Evolutionary conservation across 1,140 invertebrate genomes (phyloP).

Genomic region (Drosophila jambulina): DNA sequence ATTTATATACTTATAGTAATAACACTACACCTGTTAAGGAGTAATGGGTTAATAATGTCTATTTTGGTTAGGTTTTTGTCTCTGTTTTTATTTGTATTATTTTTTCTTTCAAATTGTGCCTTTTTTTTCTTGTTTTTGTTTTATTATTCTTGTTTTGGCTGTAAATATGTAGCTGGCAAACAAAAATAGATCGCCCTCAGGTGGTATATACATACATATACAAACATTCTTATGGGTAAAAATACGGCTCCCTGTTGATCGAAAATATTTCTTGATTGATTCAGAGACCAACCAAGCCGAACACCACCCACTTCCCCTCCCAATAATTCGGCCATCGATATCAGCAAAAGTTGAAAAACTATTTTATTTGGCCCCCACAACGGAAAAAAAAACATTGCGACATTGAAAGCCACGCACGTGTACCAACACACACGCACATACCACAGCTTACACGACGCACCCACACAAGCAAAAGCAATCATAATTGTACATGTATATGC

Average conservation of each 20-base stretch:
- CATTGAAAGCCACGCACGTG: constrained; percentile 49
- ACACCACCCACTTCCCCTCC: constrained; percentile 1
- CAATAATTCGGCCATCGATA: constrained; percentile 17
- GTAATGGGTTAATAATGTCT: background rate
- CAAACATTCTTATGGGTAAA: constrained; percentile 6
- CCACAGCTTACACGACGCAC: constrained; percentile 18
- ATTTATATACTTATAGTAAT: background rate
- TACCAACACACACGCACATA: constrained; percentile 16
- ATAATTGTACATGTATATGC: constrained; percentile 14
- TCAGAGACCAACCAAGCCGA: background rate
- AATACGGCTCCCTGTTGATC: constrained; percentile 9
- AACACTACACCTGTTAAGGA: background rate
- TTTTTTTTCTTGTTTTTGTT: background rate
- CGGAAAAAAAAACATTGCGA: constrained; percentile 18
- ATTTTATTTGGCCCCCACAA: constrained; percentile 34
- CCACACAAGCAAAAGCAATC: background rate
- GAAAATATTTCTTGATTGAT: constrained; percentile 37
- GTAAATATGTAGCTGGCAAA: constrained; percentile 16
- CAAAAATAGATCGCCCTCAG: constrained; percentile 34
- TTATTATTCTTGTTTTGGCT: constrained; percentile 4
- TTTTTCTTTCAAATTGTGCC: background rate
- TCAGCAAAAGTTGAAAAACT: constrained; percentile 34
- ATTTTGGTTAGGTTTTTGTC: background rate
- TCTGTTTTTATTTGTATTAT: background rate
- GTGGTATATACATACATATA: constrained; percentile 14